A percentile compares a stretch with the other conserved stretches of the same genome.
Conservation (phyloP, 2,888 invertebrate species). For the Nomada fabriciana region DNA sequence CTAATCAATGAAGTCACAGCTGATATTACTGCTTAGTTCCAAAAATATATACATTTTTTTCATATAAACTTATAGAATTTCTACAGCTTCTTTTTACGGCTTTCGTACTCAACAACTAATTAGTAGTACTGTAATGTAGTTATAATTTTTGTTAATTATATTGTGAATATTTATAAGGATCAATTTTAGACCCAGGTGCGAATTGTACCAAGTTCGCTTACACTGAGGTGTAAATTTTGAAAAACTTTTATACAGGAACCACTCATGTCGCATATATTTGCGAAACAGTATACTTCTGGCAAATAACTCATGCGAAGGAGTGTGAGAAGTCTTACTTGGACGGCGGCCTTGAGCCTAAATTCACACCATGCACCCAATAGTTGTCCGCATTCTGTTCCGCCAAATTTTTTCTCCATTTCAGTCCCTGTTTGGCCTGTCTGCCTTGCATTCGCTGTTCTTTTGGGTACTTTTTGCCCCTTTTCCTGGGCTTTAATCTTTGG, state of each 20-base stretch:
- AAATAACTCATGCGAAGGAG: not conserved
- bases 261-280: not conserved
- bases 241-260: not conserved
- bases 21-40: too few relatives aligned
- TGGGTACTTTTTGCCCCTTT: constrained; percentile 71
- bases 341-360: constrained; percentile 79
- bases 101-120: too few relatives aligned
- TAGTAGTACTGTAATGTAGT: too few relatives aligned
- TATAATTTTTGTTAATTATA: too few relatives aligned
- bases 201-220: not conserved
- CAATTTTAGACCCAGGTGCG: not conserved
- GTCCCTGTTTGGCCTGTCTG: constrained; percentile 65
- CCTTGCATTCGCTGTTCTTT: constrained; percentile 48
- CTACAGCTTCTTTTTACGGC: too few relatives aligned
- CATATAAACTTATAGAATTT: too few relatives aligned
- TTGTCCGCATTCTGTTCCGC: constrained; percentile 64
- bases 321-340: constrained; percentile 68
- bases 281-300: not conserved
- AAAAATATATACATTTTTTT: too few relatives aligned
- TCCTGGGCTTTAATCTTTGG: constrained; percentile 76
- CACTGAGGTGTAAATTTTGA: not conserved
- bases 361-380: constrained; percentile 80
- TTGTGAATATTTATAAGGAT: too few relatives aligned
- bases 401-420: constrained; percentile 64
- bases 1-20: not conserved